Evolutionary conservation across 2,113 vertebrate species (phyloP), one percentile per base, ranked within the genome.

Genomic region (Edolisoma coerulescens): DNA sequence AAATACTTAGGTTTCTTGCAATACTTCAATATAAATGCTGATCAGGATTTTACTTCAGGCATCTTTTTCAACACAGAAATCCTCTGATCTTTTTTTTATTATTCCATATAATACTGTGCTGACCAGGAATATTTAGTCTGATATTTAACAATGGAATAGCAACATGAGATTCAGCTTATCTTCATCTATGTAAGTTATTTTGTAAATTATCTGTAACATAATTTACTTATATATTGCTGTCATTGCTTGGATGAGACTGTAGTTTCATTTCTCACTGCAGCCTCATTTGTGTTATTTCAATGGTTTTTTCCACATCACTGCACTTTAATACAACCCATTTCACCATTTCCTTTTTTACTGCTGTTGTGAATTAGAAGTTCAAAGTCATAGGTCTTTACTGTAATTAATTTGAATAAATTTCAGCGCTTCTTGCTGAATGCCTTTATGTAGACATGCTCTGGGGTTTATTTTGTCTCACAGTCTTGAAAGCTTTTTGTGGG

Each of bases 301-400:
- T 73, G 91, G 42, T 88, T 91, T 87, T 94, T 60, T 68, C 92
- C 84, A 94, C 84, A 67, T 93, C 81, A 91, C 85, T 92, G 98
- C 98, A 98, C 97, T 98, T 98, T 98, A 98, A 97, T 95, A 85
- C 65, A 89, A 94, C 44, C 37, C 74, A 69, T 95, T 97, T 96
- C 88, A 79, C 88, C 50, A 37, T 90, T 91, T 65, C 68, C 83
- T 94, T 96, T 97, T 96, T 93, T 96, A 93, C 85, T 97, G 94
- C 93, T 96, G 84, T 95, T 97, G 95, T 97, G 97, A 97, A 96
- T 97, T 97, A 84, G 84, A 83, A 89, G 68, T 89, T 86, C 84
- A 44, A 95, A 94, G 68, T 88, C 95, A 76, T 85, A 96, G 73
- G 86, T 96, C 97, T 96, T 92, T 96, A 79, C 85, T 98, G 95